Evolutionary conservation across 2,888 invertebrate species (phyloP).

Genomic region (Apoderus coryli): DNA sequence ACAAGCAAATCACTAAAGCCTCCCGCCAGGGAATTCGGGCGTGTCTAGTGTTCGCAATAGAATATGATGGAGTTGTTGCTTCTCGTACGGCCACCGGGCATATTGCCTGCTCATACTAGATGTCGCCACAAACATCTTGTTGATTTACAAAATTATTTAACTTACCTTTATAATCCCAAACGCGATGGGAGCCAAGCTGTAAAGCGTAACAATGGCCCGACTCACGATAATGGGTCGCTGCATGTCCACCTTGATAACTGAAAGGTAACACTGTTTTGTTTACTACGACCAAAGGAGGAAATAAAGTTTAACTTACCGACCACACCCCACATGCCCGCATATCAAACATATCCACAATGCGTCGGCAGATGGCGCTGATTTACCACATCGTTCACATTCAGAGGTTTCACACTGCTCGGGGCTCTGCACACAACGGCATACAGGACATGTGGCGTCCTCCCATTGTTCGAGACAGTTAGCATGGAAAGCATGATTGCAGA

Average conservation of each 20-base stretch:
- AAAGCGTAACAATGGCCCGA: slow-evolving; percentile 96
- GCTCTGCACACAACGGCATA: slow-evolving; percentile 66
- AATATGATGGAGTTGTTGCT: no score
- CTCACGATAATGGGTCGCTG: slow-evolving; percentile 86
- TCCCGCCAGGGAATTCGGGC: no score
- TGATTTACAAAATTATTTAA: no score
- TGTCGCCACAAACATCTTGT: no score
- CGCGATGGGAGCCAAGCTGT: slow-evolving; percentile 89
- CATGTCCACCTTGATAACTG: slow-evolving; percentile 65
- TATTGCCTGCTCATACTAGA: no score
- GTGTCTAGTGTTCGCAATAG: no score
- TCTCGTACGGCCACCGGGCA: no score
- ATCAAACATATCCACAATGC: slow-evolving; percentile 98
- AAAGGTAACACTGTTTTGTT: slow-evolving; percentile 8
- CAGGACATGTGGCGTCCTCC: slow-evolving; percentile 95
- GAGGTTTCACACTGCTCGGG: slow-evolving; percentile 41
- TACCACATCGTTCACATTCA: slow-evolving; percentile 43
- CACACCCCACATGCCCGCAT: slow-evolving; percentile 97
- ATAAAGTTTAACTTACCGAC: slow-evolving; percentile 30
- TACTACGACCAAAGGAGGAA: no score
- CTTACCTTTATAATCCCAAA: slow-evolving; percentile 96
- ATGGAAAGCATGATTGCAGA: slow-evolving; percentile 98
- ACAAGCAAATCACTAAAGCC: no score
- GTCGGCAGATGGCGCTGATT: slow-evolving; percentile 45
- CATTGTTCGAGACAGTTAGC: slow-evolving; percentile 89